Evolutionary conservation across 2,113 vertebrate species (phyloP), one percentile per base, ranked within the genome.

Genomic region (Delphinapterus leucas): DNA sequence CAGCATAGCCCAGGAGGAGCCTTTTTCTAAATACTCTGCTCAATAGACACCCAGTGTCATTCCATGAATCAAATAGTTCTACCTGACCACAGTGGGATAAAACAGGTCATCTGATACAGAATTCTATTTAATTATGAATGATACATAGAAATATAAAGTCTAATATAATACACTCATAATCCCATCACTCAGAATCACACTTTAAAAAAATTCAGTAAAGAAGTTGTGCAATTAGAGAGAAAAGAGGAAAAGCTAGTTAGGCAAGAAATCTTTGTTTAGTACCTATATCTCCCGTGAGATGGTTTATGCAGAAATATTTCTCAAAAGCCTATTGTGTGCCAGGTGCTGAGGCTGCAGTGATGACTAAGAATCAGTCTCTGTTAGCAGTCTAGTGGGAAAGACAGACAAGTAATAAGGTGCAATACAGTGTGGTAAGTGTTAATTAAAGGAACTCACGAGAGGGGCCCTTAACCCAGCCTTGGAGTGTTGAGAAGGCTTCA

Each of bases 111-210:
- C 44, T 74, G 38, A 82, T 84, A 53, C 1, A 88, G 58, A 63
- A 88, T 95, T 85, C 18, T 93, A 65, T 60, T 90, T 89, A 84
- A 36, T 90, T 80, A 58, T 85, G 80, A 74, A 68, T 33, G 87
- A 88, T 80, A 38, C 28, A 44, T 23, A 90, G 68, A 73, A 86
- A 47, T 38, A 68, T 65, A 71, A 53, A 76, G 47, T 53, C 61
- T 58, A 70, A 60, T 55, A 61, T 28, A 88, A 70, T 28, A 49
- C 6, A 95, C 3, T 11, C 33, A 90, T 15, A 91, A 84, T 80
- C 55, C n/a, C 17, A 67, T 91, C 55, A 73, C 23, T 38, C 15
- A 89, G 71, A 93, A 74, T 49, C 33, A 87, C 55, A 53, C 25
- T 58, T 96, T 58, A 5, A 7, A 74, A 86, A 74, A 88, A 91